Evolutionary conservation across 2,888 invertebrate species (phyloP).

Genomic region (Dendrolimus houi): DNA sequence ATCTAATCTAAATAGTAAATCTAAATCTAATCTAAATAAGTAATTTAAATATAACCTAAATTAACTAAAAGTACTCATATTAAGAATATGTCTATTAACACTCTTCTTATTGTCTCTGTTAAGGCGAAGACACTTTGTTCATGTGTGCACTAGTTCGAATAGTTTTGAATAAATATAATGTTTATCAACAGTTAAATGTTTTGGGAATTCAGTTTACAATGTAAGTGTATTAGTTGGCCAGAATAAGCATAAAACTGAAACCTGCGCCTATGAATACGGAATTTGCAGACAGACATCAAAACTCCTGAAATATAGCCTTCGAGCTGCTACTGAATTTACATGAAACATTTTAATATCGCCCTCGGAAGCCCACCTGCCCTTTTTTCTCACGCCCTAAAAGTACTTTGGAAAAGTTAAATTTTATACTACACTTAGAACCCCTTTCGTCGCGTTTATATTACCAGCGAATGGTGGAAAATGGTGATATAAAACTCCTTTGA

Average conservation of each 20-base stretch:
- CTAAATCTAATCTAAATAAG: too few species aligned
- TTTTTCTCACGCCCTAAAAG: constrained; percentile 68
- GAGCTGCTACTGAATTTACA: constrained; percentile 47
- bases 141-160: too few species aligned
- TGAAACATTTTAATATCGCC: constrained; percentile 74
- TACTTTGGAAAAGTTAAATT: constrained; percentile 9
- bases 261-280: constrained; percentile 63
- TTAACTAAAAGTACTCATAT: too few species aligned
- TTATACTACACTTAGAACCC: not conserved
- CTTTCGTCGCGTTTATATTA: not conserved
- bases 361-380: constrained; percentile 54
- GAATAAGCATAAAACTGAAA: constrained; percentile 40
- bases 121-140: too few species aligned
- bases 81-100: too few species aligned
- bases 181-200: too few species aligned
- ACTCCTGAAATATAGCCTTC: constrained; percentile 50
- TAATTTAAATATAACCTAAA: too few species aligned
- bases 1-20: too few species aligned
- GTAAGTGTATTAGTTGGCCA: too few species aligned
- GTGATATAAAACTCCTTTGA: not conserved
- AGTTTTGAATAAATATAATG: too few species aligned
- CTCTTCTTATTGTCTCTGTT: too few species aligned
- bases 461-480: not conserved
- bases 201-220: too few species aligned
- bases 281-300: constrained; percentile 54